Conservation (phyloP, 2,113 vertebrate genomes). For the Tympanuchus pallidicinctus region DNA sequence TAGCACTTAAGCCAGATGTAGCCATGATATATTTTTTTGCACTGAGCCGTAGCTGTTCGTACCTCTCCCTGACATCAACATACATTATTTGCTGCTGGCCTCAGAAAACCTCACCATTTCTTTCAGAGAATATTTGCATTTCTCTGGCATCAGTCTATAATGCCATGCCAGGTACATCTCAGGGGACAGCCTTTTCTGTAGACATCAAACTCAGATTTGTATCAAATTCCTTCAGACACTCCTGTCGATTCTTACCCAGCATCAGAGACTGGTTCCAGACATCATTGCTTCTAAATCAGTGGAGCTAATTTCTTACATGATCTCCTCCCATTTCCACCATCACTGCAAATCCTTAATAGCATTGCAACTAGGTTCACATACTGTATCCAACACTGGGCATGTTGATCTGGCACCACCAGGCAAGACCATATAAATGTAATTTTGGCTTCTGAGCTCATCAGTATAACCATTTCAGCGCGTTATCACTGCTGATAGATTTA, state of each 20-base stretch:
- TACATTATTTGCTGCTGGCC: slow-evolving; percentile 30
- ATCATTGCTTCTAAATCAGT: background rate
- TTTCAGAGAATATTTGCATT: slow-evolving; percentile 9
- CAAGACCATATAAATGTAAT: background rate
- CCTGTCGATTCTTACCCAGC: background rate
- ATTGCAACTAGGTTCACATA: background rate
- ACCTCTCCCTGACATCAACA: slow-evolving; percentile 23
- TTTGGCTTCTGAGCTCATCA: background rate
- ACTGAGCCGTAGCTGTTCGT: slow-evolving; percentile 35
- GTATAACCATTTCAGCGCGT: background rate
- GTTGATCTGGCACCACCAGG: background rate
- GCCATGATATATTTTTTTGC: slow-evolving; percentile 42
- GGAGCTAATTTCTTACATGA: background rate
- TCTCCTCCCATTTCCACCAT: background rate
- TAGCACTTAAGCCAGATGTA: slow-evolving; percentile 55
- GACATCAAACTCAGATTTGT: background rate
- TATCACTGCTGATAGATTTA: background rate
- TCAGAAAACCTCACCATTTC: slow-evolving; percentile 31
- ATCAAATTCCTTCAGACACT: background rate
- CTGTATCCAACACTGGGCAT: background rate
- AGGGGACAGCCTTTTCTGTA: background rate
- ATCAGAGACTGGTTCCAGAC: background rate
- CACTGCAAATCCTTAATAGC: background rate
- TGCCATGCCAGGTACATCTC: background rate
- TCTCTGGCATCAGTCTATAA: background rate